These are phyloP conservation scores for Falco punctatus DNA, from an alignment of 2,113 vertebrate genomes.

Conservation along the genomic window DNA sequence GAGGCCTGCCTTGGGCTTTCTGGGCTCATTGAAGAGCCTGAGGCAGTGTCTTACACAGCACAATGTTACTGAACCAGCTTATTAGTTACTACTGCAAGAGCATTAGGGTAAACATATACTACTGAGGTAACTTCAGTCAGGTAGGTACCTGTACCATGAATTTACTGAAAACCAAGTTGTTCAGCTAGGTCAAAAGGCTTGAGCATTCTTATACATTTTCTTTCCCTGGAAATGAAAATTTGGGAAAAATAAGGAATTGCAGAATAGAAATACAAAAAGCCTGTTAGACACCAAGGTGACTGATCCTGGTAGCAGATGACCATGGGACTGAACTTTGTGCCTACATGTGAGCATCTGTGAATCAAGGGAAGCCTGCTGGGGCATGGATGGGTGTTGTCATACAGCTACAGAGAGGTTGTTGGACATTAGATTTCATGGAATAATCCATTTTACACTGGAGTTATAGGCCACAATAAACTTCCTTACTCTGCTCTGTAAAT, in stretches of 20 bases:
- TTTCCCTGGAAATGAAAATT: background rate
- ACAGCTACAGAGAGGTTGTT: background rate
- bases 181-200: background rate
- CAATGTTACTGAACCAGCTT: conserved; percentile 31
- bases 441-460: background rate
- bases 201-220: background rate
- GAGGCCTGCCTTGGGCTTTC: conserved; percentile 43
- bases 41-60: conserved; percentile 47
- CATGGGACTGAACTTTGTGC: background rate
- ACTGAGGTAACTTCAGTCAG: conserved; percentile 29
- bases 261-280: background rate
- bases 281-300: background rate
- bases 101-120: conserved; percentile 4
- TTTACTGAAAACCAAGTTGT: background rate
- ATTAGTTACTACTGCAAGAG: conserved; percentile 8
- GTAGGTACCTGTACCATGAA: background rate
- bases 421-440: background rate
- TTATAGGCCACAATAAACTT: background rate
- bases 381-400: background rate
- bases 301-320: background rate
- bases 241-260: background rate
- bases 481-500: background rate
- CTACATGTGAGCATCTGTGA: background rate
- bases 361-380: background rate
- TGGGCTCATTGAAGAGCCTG: conserved; percentile 49